Conservation (phyloP, 1,140 invertebrate species). For the Lepidurus packardi region DNA sequence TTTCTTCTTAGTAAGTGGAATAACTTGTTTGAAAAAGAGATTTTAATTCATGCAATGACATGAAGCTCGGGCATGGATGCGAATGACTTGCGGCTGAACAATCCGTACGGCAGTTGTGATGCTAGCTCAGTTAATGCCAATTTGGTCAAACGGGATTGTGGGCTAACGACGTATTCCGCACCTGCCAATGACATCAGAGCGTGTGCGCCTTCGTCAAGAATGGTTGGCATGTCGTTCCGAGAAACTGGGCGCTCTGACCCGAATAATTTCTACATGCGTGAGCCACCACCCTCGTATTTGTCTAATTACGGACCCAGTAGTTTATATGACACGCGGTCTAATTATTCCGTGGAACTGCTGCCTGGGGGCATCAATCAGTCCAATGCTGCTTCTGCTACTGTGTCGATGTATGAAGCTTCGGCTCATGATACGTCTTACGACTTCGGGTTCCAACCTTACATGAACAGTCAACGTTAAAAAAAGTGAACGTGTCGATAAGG, state of each 20-base stretch:
- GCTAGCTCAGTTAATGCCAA: neutral
- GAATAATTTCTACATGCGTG: slow-evolving; percentile 15
- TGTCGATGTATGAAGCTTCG: neutral
- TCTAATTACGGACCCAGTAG: slow-evolving; percentile 9
- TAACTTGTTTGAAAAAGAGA: neutral
- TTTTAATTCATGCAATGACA: neutral
- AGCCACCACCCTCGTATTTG: slow-evolving; percentile 13
- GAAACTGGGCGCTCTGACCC: neutral
- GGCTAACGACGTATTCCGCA: neutral
- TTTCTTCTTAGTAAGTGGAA: neutral
- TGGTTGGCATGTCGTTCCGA: neutral
- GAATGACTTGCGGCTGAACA: neutral
- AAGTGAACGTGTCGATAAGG: neutral
- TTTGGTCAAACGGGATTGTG: neutral
- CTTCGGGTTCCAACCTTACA: neutral
- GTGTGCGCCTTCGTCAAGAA: neutral
- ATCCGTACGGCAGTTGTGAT: neutral
- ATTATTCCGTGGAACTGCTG: neutral
- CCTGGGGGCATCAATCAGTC: neutral
- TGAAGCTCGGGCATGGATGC: neutral
- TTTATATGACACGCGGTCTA: neutral
- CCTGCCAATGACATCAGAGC: slow-evolving; percentile 13
- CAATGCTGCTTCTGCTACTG: neutral
- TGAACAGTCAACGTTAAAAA: neutral
- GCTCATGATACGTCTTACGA: neutral